Base-by-base conservation (phyloP, 2,888 invertebrate species). In the Rhamphomyia laevipes region DNA sequence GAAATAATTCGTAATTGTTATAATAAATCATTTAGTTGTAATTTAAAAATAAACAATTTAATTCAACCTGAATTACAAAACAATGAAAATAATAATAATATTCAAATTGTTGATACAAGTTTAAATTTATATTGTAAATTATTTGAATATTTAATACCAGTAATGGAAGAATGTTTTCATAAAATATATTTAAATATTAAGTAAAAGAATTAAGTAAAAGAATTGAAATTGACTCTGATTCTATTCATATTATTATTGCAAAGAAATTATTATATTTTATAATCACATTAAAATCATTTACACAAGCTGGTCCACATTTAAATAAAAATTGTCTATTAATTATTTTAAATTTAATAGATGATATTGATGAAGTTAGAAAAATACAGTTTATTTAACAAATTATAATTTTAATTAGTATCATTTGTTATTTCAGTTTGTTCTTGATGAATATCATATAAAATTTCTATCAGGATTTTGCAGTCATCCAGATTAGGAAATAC, bases 281-380 rank as follows among this genome's bases (percentile, higher is more conserved):
- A 3, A 56, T 61, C 17, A 61, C 64, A 5, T 49, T 69, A 21
- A 64, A 64, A 48, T 64, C 66, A 3, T 61, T 60, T 31, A 64
- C 65, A 0, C 68, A 70, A 49, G 63, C 66, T 2, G 70, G 69
- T 1, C 61, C 70, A 1, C 63, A 67, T 50, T 63, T 65, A 61
- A 68, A 64, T 41, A 65, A 69, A 13, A 64, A 67, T 47, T 68
- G 67, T 12, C 51, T 70, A 21, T 46, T 61, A 2, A 57, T 64
- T 3, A 56, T 66, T n/a, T 60, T 62, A 15, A 62, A 65, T 35
- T 46, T 70, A 18, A 57, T 60, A 2, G 17, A 18, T n/a, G 33
- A 41, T 27, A 16, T 33, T 2, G 30, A 52, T 47, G 51, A 54
- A 43, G 50, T 52, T 48, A 41, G 18, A 33, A 15, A 27, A 13